Base-by-base conservation (phyloP, 2,888 invertebrate genomes). In the Drosophila putrida region DNA sequence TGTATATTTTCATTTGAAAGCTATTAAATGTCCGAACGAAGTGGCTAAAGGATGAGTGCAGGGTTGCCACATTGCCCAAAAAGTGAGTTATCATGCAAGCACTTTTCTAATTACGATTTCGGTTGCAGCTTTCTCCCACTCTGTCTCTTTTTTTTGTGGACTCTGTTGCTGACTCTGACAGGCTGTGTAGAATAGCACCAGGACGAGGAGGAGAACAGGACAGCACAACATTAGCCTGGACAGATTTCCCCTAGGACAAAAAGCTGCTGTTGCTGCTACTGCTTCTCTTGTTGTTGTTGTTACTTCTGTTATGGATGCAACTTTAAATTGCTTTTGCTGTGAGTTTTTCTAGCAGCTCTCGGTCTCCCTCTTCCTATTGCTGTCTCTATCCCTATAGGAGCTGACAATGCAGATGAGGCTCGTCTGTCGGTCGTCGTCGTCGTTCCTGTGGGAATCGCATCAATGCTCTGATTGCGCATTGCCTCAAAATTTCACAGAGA, bases 381-480 rank as follows among this genome's bases (percentile, higher is more conserved):
- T n/a, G 41, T 43, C 36, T 58, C 50, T 36, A 15, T 61, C 44
- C 57, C 53, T 43, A 41, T 6, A 31, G 59, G 44, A 58, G 54
- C 73, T 66, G 75, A 86, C 78, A 89, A 84, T 87, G 89, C 83
- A 80, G 74, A 78, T 79, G 88, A 87, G 63, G 75, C 66, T 53
- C 61, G 67, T 64, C 71, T 54, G 58, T 35, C 47, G 51, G 51
- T 57, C 58, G 33, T 58, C 75, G 63, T 75, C 58, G 33, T 58
- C 75, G 63, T 75, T 78, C 83, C 88, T 87, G 85, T 71, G 83
- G 85, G 83, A 84, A 78, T 76, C 79, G 82, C 83, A 73, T 82
- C 79, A 84, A 67, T 84, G 89, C 88, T 76, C 88, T 84, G 83
- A 84, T 84, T 84, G 89, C 83, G 88, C 83, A 81, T 87, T 75